These are phyloP conservation scores for Bombycilla garrulus DNA, from an alignment of 2,113 vertebrate genomes.

Conservation along the genomic window DNA sequence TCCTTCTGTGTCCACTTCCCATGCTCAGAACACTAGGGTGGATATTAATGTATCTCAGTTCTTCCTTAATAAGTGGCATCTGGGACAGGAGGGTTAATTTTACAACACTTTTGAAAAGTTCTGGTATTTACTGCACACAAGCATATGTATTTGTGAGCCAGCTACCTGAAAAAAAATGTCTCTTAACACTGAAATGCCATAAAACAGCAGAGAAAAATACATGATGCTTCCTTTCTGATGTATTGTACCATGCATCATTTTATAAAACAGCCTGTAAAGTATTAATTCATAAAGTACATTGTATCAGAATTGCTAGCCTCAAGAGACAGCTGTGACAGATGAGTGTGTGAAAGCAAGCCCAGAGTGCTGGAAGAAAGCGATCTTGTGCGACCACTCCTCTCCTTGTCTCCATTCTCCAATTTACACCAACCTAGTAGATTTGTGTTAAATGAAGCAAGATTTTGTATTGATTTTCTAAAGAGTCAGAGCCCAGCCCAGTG, in stretches of 20 bases:
- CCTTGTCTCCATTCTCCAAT: neutral
- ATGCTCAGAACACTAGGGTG: neutral
- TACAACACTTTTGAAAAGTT: neutral
- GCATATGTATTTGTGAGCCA: neutral
- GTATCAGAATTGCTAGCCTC: neutral
- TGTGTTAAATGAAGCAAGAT: slow-evolving; percentile 51
- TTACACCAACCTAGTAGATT: neutral
- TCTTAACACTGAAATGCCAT: neutral
- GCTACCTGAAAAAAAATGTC: neutral
- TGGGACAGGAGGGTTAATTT: neutral
- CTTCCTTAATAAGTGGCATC: neutral
- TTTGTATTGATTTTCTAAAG: neutral
- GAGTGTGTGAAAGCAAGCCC: neutral
- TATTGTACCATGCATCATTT: neutral
- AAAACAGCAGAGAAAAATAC: neutral
- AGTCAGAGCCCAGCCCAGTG: neutral
- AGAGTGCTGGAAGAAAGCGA: neutral
- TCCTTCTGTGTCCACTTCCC: neutral
- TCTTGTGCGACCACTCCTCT: neutral
- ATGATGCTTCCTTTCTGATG: neutral
- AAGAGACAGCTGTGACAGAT: neutral
- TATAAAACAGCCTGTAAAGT: neutral
- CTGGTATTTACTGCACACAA: neutral
- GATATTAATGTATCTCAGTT: accelerated
- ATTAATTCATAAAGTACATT: neutral